phyloP scores from a whole-genome alignment of 2,797 vertebrate genomes.

The Xenentodon cancila region DNA sequence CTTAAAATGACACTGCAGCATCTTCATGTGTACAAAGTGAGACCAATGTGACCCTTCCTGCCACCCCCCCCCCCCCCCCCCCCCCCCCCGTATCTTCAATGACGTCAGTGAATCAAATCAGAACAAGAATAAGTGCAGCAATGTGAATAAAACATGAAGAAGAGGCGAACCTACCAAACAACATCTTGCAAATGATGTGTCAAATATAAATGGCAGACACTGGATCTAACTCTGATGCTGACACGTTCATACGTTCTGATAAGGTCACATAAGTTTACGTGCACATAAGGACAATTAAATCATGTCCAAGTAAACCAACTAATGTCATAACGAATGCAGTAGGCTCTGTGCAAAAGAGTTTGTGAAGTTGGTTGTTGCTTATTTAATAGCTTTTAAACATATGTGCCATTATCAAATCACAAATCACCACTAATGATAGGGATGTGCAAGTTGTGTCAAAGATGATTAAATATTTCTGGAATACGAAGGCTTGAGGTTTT shows the following conservation, averaged over 20 bases:
- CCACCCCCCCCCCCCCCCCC: too few species aligned
- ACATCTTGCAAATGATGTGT: neutral
- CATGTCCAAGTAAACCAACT: too few species aligned
- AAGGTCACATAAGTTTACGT: neutral
- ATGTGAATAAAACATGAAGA: neutral
- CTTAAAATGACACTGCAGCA: constrained; percentile 1
- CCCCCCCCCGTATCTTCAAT: neutral
- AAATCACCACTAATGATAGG: constrained; percentile 10
- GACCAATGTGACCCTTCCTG: constrained; percentile 2
- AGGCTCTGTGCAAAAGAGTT: neutral
- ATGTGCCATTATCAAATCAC: constrained; percentile 3
- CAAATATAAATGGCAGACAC: neutral
- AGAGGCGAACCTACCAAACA: neutral
- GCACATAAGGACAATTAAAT: neutral
- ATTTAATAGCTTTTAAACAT: constrained; percentile 17
- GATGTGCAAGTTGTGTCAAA: constrained; percentile 6
- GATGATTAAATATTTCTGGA: too few species aligned
- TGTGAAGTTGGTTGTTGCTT: neutral
- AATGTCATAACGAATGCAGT: neutral
- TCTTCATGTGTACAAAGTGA: neutral
- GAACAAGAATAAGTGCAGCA: neutral
- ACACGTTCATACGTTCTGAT: neutral
- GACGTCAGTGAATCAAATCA: neutral
- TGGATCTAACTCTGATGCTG: neutral
- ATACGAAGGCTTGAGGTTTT: too few species aligned